Evolutionary conservation across 2,113 vertebrate genomes (phyloP).

Genomic region (sheep (Ovis aries)): ARS-UI_Ramb_v3.0 NC_056070.1:12589001-12589500

Average conservation of each 20-base stretch:
- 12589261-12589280: neutral
- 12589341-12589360: neutral
- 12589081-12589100: neutral
- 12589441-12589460: neutral
- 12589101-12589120: neutral
- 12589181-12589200: neutral
- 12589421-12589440: neutral
- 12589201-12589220: neutral
- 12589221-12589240: neutral
- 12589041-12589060: neutral
- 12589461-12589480: constrained; percentile 8
- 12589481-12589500: neutral
- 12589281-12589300: neutral
- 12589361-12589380: neutral
- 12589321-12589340: neutral
- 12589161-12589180: neutral
- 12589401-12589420: neutral
- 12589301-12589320: constrained; percentile 20
- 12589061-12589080: neutral
- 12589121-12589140: neutral
- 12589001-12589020: neutral
- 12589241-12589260: neutral
- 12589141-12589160: neutral
- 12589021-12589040: neutral
- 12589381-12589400: neutral